phyloP scores from a whole-genome alignment of 2,888 invertebrate genomes.

The Oxycera nigricornis region DNA sequence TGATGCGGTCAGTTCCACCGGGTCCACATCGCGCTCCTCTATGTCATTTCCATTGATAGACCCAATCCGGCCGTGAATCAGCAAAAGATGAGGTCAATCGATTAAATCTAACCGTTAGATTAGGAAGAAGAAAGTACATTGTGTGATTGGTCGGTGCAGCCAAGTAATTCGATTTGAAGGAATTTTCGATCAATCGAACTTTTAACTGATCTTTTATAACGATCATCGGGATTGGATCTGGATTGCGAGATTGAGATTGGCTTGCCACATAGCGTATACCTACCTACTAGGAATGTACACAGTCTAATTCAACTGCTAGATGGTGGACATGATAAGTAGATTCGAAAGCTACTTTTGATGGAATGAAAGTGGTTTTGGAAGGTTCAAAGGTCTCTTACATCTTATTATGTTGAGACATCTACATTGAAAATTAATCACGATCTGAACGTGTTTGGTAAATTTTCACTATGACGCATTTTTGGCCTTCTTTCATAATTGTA shows the following conservation, averaged over 20 bases:
- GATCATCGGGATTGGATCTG: not conserved
- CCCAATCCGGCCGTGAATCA: conserved; percentile 19
- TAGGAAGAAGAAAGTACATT: conserved; percentile 2
- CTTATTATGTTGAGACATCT: too few species aligned
- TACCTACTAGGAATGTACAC: not conserved
- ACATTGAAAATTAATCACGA: too few species aligned
- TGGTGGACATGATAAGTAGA: not conserved
- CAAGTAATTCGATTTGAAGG: conserved; percentile 13
- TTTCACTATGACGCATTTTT: too few species aligned
- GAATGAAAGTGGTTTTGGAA: conserved; percentile 18
- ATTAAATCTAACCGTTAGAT: conserved; percentile 39
- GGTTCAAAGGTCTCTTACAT: too few species aligned
- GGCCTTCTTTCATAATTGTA: too few species aligned
- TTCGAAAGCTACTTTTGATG: conserved; percentile 6
- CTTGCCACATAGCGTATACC: not conserved
- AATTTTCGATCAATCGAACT: conserved; percentile 19
- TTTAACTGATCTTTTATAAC: conserved; percentile 18
- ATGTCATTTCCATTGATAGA: not conserved
- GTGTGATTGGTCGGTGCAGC: not conserved
- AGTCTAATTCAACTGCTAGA: not conserved
- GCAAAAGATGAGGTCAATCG: conserved; percentile 38
- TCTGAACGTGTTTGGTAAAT: too few species aligned
- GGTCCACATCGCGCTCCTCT: not conserved
- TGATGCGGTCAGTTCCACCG: conserved; percentile 37
- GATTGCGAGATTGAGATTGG: not conserved